Base-by-base conservation (phyloP, 2,888 invertebrate species). In the Neocrepidodera transversa region DNA sequence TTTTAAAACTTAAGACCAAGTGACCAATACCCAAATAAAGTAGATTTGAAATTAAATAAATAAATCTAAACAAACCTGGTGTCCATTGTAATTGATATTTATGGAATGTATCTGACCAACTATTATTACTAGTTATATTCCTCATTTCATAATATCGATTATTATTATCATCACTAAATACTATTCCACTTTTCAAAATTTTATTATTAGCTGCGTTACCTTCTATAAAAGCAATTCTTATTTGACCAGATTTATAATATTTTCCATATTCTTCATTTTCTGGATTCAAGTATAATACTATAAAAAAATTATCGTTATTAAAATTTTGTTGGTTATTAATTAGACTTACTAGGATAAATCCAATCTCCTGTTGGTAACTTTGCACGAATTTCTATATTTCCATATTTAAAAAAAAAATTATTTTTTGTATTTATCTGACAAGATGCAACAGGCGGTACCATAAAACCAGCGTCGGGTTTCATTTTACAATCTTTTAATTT, bases 311-410 rank as follows among this genome's bases (percentile, higher is more conserved):
- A 42, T 10, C n/a, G 16, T 13, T 4, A n/a, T n/a, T n/a, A 88
- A 87, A 17, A 85, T 80, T 1, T 90, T 78, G 0, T 91, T 91
- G 4, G 23, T 5, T 3, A 36, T 36, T 1, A 13, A 16, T 40
- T 7, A 23, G 7, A n/a, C 50, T 61, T 68, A 76, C 76, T 76
- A 64, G 84, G 84, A 84, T 88, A 89, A 6, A 89, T 73, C 89
- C 90, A 90, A 75, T 90, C 89, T 13, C 90, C 90, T 26, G 83
- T 80, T 1, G 90, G 89, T 80, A 88, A 79, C 75, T 86, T 87
- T 1, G 89, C 89, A 49, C 85, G 80, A 5, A 87, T 82, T 75
- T 87, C 87, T 14, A 89, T 77, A 30, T 79, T 80, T 6, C 89
- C 89, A 71, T 87, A 90, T 65, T 81, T 84, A 78, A 89, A 88